Evolutionary conservation across 2,888 invertebrate genomes (phyloP).

Genomic region (Drosophila infuscata): DNA sequence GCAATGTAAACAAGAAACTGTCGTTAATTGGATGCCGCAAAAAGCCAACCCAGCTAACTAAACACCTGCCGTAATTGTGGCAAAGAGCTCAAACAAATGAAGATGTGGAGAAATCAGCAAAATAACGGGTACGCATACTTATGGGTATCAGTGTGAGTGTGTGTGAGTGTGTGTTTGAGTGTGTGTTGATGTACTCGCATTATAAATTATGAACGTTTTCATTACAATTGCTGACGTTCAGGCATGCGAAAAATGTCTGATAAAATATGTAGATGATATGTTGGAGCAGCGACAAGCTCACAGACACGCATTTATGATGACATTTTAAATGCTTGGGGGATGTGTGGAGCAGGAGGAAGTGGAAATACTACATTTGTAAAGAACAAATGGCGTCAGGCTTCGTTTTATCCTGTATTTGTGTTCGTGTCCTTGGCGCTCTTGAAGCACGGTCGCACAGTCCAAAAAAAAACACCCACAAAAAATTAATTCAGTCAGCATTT

Average conservation of each 20-base stretch:
- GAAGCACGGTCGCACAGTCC: slow-evolving; percentile 20
- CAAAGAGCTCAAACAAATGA: slow-evolving; percentile 7
- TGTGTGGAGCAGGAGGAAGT: background rate
- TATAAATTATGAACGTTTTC: slow-evolving; percentile 67
- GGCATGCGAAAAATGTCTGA: slow-evolving; percentile 74
- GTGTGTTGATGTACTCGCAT: slow-evolving; percentile 14
- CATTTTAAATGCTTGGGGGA: slow-evolving; percentile 70
- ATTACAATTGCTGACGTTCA: slow-evolving; percentile 73
- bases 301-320: slow-evolving; percentile 71
- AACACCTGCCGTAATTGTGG: slow-evolving; percentile 70
- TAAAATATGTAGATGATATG: slow-evolving; percentile 70
- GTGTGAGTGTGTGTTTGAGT: background rate
- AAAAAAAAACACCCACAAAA: slow-evolving; percentile 24
- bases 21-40: slow-evolving; percentile 67
- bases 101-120: slow-evolving; percentile 12
- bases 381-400: slow-evolving; percentile 39
- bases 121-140: background rate
- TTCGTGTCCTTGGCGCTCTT: slow-evolving; percentile 62
- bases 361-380: background rate
- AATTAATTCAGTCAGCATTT: slow-evolving; percentile 57
- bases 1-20: slow-evolving; percentile 45
- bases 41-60: slow-evolving; percentile 30
- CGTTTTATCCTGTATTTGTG: background rate
- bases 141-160: background rate
- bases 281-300: slow-evolving; percentile 26